Evolutionary conservation across 2,888 invertebrate genomes (phyloP), one percentile per base, ranked within the genome.

Genomic region (Andricus quercusramuli): DNA sequence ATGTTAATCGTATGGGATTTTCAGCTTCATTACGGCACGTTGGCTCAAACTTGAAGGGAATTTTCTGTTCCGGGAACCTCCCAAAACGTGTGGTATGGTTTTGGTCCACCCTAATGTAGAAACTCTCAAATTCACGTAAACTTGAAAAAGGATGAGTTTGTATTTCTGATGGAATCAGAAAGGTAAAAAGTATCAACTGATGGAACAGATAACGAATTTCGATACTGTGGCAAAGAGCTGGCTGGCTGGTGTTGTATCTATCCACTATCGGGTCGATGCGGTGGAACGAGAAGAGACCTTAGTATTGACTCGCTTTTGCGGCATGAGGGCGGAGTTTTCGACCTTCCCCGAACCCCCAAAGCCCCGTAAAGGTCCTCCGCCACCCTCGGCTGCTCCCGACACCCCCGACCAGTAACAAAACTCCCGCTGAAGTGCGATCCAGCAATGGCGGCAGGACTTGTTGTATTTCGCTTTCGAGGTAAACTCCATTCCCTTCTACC

Each of bases 391-490:
- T 74, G 59, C 81, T 79, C 79, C 78, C 80, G 32, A 76, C 68
- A 56, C 25, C 84, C 83, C 62, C 78, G 79, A 82, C 83, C 85
- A 83, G 84, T 88, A 86, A 90, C 90, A 89, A 90, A 90, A 90
- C 87, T 90, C 88, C 89, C 87, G 89, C 85, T 89, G 91, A 89
- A 90, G 90, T 89, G 89, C 90, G 90, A 90, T 83, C 89, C 90
- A 91, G 92, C 92, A 92, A 92, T 92, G 92, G 92, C 92, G 92
- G 87, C 91, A 88, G 89, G 91, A 92, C 91, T 92, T 92, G 92
- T 92, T 92, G 91, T 92, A 91, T 92, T 92, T 92, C 90, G 91
- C 91, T 92, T 91, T 88, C 90, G 90, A 90, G 87, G 87, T 90
- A 86, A 90, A 87, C 88, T 88, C 86, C 87, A 84, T 86, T 84